phyloP scores from a whole-genome alignment of 2,113 vertebrate genomes.

The Clarias gariepinus region DNA sequence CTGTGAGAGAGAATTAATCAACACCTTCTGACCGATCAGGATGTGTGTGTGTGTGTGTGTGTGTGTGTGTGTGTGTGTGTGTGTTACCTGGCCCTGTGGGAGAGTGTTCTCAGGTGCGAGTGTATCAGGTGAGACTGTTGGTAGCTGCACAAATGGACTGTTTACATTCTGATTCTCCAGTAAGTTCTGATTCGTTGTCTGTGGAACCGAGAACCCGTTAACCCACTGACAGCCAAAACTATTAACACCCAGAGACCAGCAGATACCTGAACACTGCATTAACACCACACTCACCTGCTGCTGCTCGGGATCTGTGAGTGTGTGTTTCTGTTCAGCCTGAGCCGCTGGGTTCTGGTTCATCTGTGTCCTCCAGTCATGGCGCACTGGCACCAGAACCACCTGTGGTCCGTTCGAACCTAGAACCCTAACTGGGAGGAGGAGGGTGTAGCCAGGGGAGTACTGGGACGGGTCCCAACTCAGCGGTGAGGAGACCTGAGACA shows the following conservation, averaged over 20 bases:
- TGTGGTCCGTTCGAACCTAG: constrained; percentile 25
- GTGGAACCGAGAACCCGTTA: not conserved
- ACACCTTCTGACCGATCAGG: not conserved
- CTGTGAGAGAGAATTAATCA: not conserved
- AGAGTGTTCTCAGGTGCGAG: constrained; percentile 8
- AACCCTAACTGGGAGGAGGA: constrained; percentile 41
- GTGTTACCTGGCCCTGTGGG: constrained; percentile 44
- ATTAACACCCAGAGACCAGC: not conserved
- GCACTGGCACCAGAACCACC: constrained; percentile 35
- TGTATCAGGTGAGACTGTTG: not conserved
- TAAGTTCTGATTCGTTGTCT: not conserved
- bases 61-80: constrained; percentile 23
- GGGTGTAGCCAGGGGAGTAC: not conserved
- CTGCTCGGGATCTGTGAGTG: not conserved
- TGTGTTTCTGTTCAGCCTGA: not conserved
- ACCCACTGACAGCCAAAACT: not conserved
- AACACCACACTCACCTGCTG: not conserved
- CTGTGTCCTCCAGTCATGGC: not conserved
- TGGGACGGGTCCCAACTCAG: constrained; percentile 13
- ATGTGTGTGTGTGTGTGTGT: constrained; percentile 17
- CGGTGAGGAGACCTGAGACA: constrained; percentile 1
- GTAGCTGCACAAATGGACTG: constrained; percentile 22
- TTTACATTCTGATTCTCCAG: constrained; percentile 10
- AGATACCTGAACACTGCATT: not conserved
- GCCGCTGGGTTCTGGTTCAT: not conserved